These are phyloP conservation scores for Scrobipalpa atriplicella DNA, from an alignment of 2,888 invertebrate genomes.

Conservation along the genomic window DNA sequence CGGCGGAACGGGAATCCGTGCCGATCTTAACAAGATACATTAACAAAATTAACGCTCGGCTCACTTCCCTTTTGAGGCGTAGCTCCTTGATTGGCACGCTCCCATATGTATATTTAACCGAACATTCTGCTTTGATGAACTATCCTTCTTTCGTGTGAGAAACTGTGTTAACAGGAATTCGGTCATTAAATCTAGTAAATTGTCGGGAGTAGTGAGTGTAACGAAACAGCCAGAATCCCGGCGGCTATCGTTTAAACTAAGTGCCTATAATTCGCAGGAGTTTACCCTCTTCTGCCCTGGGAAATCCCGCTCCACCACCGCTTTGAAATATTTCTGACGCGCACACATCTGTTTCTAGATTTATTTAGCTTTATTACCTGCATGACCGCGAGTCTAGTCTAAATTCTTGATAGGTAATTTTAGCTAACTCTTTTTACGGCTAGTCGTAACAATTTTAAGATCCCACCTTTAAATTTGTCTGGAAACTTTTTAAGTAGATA, in stretches of 20 bases:
- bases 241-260: conserved; percentile 75
- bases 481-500: conserved; percentile 29
- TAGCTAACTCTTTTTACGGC: conserved; percentile 6
- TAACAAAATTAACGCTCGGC: conserved; percentile 74
- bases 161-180: conserved; percentile 24
- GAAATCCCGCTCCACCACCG: conserved; percentile 63
- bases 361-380: conserved; percentile 20
- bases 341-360: conserved; percentile 33
- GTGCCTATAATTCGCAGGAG: conserved; percentile 78
- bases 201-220: conserved; percentile 54
- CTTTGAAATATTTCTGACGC: conserved; percentile 67
- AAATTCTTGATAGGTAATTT: conserved; percentile 9
- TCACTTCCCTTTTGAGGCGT: conserved; percentile 63
- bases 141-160: background rate
- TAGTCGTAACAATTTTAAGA: conserved; percentile 19
- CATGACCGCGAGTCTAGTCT: background rate
- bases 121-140: background rate
- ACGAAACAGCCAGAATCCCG: conserved; percentile 63
- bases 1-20: conserved; percentile 56
- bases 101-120: conserved; percentile 43
- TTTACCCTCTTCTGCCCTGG: conserved; percentile 67
- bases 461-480: conserved; percentile 23
- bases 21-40: conserved; percentile 71
- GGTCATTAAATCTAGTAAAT: conserved; percentile 44
- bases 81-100: conserved; percentile 70